These are phyloP conservation scores for Bombycilla garrulus DNA, from an alignment of 2,113 vertebrate genomes.

Conservation along the genomic window DNA sequence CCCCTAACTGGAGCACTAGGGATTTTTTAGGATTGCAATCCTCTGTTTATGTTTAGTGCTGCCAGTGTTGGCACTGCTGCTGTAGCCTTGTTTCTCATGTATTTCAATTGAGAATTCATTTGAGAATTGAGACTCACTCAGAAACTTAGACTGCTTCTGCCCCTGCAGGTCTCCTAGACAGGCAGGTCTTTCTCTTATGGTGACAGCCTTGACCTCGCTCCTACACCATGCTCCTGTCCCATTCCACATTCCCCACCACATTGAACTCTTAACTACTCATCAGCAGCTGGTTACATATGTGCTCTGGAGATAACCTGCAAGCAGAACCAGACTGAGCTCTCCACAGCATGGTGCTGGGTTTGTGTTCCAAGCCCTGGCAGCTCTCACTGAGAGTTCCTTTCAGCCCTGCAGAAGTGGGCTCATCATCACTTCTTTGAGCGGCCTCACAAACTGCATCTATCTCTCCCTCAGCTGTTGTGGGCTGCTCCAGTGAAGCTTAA, in stretches of 20 bases:
- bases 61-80: not conserved
- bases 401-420: not conserved
- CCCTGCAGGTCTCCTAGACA: not conserved
- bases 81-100: not conserved
- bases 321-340: not conserved
- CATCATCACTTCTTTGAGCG: not conserved
- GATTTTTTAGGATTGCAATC: not conserved
- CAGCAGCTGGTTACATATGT: not conserved
- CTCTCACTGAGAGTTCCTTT: not conserved
- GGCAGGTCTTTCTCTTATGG: not conserved
- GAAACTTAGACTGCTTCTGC: not conserved
- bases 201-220: no score
- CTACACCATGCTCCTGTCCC: not conserved
- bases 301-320: not conserved
- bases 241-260: not conserved
- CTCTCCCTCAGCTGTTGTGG: not conserved
- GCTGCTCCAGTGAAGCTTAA: not conserved
- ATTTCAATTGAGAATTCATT: not conserved
- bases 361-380: not conserved
- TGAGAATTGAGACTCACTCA: no score
- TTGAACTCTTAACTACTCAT: not conserved
- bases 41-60: not conserved
- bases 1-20: not conserved
- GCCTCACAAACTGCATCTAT: not conserved
- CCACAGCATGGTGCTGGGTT: rapidly evolving